Evolutionary conservation across 2,113 vertebrate species (phyloP).

Genomic region (Xiphorhynchus elegans): DNA sequence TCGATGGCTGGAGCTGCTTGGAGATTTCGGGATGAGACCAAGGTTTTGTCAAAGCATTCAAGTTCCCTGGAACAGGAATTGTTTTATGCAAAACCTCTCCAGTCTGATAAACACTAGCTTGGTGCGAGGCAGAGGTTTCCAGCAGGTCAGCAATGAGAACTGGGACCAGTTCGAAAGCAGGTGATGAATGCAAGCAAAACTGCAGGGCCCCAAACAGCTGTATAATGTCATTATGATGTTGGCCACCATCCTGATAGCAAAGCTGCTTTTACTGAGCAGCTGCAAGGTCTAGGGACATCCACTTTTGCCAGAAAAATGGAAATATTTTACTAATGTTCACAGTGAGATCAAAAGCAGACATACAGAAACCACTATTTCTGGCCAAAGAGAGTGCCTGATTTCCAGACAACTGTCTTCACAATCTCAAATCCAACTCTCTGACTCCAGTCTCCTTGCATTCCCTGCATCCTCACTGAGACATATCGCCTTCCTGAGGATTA

Average conservation of each 20-base stretch:
- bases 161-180: conserved; percentile 23
- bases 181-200: conserved; percentile 26
- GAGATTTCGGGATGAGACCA: not conserved
- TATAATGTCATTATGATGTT: conserved; percentile 29
- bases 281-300: conserved; percentile 32
- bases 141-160: not conserved
- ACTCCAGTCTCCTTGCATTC: not conserved
- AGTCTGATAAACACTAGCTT: not conserved
- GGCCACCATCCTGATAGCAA: conserved; percentile 42
- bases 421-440: not conserved
- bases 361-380: conserved; percentile 1
- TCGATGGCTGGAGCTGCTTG: not conserved
- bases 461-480: not conserved
- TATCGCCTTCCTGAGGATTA: not conserved
- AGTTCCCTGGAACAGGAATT: not conserved
- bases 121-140: conserved; percentile 10
- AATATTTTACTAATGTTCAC: conserved; percentile 38
- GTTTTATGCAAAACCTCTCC: conserved; percentile 9
- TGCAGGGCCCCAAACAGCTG: conserved; percentile 14
- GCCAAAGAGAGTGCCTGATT: conserved; percentile 1
- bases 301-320: conserved; percentile 48
- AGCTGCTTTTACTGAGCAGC: conserved; percentile 36
- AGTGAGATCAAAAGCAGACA: conserved; percentile 53
- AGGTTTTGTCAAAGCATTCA: not conserved
- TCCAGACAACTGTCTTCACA: conserved; percentile 11